Percentiles rank a stretch among this genome's conserved stretches.
Evolutionary conservation across 1,140 invertebrate genomes (phyloP).

Genomic region (Agraylea sexmaculata): DNA sequence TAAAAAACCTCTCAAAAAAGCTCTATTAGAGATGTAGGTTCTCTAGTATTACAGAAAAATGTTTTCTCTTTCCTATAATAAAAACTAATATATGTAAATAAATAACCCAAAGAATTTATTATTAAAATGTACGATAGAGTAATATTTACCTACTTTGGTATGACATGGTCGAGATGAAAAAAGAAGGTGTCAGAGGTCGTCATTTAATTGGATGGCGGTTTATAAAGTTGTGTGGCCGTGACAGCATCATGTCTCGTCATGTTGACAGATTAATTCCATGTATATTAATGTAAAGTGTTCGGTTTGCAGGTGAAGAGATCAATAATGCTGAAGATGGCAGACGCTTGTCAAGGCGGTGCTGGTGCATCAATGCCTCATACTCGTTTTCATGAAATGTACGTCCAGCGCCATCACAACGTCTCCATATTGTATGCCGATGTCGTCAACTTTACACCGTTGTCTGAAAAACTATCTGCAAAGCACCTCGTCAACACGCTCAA

Average conservation of each 20-base stretch:
- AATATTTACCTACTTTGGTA: too few species aligned
- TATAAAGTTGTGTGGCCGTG: neutral
- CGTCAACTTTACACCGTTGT: constrained; percentile 93
- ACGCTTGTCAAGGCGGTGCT: constrained; percentile 53
- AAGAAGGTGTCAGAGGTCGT: neutral
- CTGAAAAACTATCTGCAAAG: constrained; percentile 82
- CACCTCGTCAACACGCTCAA: constrained; percentile 92
- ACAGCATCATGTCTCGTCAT: constrained; percentile 1
- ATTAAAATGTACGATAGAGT: too few species aligned
- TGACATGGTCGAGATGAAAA: neutral
- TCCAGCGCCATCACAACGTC: constrained; percentile 94
- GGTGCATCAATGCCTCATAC: constrained; percentile 50
- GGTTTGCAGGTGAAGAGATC: constrained; percentile 72
- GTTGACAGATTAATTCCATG: neutral
- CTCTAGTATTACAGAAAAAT: too few species aligned
- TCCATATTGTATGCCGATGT: constrained; percentile 97
- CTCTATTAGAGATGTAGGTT: too few species aligned
- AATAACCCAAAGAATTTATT: too few species aligned
- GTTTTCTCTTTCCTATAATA: too few species aligned
- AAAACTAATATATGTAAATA: too few species aligned
- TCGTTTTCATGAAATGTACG: constrained; percentile 92
- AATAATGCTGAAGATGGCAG: constrained; percentile 87
- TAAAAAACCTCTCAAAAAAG: too few species aligned
- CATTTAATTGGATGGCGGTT: neutral
- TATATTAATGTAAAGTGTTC: neutral